A percentile compares a stretch with the other conserved stretches of the same genome.
Conservation (phyloP, 2,888 invertebrate species). For the Andrena hattorfiana region DNA sequence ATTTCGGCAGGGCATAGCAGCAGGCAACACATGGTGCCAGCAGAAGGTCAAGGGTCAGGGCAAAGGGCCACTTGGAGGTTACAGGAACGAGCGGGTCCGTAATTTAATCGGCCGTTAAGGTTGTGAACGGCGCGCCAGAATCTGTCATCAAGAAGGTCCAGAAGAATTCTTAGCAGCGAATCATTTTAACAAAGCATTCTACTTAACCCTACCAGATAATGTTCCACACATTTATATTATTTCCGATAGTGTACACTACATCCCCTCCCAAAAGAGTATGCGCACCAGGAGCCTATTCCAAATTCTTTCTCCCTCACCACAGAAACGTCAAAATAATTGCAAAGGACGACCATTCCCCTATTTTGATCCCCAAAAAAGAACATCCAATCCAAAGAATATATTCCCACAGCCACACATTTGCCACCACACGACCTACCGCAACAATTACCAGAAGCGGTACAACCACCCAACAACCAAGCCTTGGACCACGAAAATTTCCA, state of each 20-base stretch:
- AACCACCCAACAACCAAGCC: neutral
- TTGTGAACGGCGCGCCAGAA: slow-evolving; percentile 71
- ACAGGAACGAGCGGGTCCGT: slow-evolving; percentile 70
- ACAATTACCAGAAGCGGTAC: neutral
- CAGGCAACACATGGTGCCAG: slow-evolving; percentile 40
- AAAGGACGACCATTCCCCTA: too few relatives aligned
- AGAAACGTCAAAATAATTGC: too few relatives aligned
- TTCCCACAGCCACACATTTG: slow-evolving; percentile 64
- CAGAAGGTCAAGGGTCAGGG: slow-evolving; percentile 56
- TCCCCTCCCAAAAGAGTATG: too few relatives aligned
- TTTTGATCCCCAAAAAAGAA: neutral
- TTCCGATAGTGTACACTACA: too few relatives aligned
- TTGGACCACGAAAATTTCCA: neutral
- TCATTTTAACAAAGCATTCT: too few relatives aligned
- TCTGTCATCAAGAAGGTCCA: too few relatives aligned
- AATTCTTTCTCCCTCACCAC: too few relatives aligned
- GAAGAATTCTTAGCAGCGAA: too few relatives aligned
- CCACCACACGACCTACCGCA: slow-evolving; percentile 53
- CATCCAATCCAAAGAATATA: neutral
- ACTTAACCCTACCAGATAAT: too few relatives aligned
- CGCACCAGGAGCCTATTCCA: too few relatives aligned
- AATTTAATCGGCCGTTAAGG: slow-evolving; percentile 79
- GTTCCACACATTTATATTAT: too few relatives aligned
- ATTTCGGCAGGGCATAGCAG: slow-evolving; percentile 47
- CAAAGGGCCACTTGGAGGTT: slow-evolving; percentile 57